These are phyloP conservation scores for Cybosia mesomella DNA, from an alignment of 2,888 invertebrate genomes.

Conservation along the genomic window DNA sequence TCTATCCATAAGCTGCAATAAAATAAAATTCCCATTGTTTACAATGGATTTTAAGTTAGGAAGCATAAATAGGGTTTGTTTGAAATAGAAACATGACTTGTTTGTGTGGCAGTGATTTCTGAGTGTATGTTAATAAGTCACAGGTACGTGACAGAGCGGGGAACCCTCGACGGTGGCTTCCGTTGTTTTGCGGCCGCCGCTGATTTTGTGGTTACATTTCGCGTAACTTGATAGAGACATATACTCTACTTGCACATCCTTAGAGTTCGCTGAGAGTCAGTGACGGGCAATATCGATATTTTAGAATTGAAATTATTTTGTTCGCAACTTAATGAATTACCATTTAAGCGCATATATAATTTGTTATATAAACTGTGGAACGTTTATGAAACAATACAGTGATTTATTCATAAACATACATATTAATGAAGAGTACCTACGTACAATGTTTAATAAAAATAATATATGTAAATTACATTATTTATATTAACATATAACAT, in stretches of 20 bases:
- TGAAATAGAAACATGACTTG: conserved; percentile 36
- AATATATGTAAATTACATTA: neutral
- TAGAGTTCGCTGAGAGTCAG: conserved; percentile 58
- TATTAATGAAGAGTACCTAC: conserved; percentile 2
- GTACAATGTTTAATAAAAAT: neutral
- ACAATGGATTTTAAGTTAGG: conserved; percentile 20
- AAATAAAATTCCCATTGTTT: conserved; percentile 46
- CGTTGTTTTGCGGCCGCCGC: conserved; percentile 81
- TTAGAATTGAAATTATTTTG: conserved; percentile 9
- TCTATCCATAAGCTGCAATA: conserved; percentile 63
- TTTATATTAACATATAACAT: too few species aligned
- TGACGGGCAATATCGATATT: conserved; percentile 56
- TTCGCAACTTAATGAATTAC: neutral
- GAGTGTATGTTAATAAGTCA: conserved; percentile 66
- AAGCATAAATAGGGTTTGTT: conserved; percentile 30
- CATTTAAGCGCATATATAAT: neutral
- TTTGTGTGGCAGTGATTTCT: conserved; percentile 43
- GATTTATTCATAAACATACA: neutral
- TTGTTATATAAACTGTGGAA: neutral
- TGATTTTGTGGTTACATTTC: conserved; percentile 86
- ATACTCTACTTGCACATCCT: conserved; percentile 77
- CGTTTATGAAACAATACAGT: neutral
- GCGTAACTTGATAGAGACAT: conserved; percentile 84
- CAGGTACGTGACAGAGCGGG: conserved; percentile 74
- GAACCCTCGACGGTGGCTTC: conserved; percentile 75